phyloP scores from a whole-genome alignment of 2,797 vertebrate genomes.

The Brotogeris chrysoptera region DNA sequence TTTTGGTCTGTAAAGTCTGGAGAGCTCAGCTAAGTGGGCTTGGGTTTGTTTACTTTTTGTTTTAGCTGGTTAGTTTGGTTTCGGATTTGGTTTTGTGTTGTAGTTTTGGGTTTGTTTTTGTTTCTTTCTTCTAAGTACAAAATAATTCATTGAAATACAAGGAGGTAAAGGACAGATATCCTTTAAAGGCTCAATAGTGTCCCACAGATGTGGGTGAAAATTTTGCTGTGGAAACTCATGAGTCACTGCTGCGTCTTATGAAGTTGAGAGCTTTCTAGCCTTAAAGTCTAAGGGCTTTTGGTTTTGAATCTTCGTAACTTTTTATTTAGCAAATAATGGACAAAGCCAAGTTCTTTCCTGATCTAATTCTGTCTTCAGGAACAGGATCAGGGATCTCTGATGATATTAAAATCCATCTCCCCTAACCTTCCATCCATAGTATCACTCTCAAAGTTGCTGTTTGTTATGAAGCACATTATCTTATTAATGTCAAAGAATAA shows the following conservation, averaged over 20 bases:
- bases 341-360: neutral
- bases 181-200: neutral
- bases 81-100: neutral
- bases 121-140: neutral
- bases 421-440: neutral
- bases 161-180: neutral
- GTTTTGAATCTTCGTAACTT: neutral
- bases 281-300: neutral
- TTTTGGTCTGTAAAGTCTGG: neutral
- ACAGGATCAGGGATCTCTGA: neutral
- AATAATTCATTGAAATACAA: neutral
- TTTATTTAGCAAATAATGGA: neutral
- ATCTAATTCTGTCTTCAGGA: neutral
- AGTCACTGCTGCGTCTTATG: neutral
- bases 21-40: neutral
- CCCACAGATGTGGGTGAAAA: neutral
- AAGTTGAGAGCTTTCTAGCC: neutral
- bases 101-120: neutral
- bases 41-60: neutral
- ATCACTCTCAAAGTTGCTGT: neutral
- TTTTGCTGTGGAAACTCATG: neutral
- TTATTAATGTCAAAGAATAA: constrained; percentile 65
- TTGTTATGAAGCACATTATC: neutral
- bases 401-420: neutral
- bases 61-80: neutral